Base-by-base conservation (phyloP, 2,113 vertebrate species). In the Dermatemys mawii region DNA sequence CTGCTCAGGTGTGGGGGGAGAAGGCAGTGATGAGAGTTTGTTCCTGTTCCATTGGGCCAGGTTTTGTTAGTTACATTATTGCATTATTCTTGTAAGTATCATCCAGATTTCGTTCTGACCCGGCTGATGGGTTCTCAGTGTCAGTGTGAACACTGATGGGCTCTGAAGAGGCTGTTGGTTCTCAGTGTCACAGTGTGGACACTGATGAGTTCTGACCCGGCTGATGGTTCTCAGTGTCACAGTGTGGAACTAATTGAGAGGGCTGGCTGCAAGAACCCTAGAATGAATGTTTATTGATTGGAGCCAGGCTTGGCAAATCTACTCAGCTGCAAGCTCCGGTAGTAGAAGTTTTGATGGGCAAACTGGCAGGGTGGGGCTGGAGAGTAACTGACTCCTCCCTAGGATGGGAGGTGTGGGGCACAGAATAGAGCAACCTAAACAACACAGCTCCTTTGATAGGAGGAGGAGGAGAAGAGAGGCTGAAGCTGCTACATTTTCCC, bases 21-120 rank as follows among this genome's bases (percentile, higher is more conserved):
- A 50, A 91, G 41, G 41, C 41, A 76, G 73, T 13, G 44, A 27
- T 16, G 73, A 27, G 38, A 27, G 41, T 29, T 76, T 29, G 41
- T 49, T 83, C 14, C 32, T 82, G 53, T 84, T 88, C 19, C 0
- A 0, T 81, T 76, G 78, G 1, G 0, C 29, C 3, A 1, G 79
- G 24, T 76, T 83, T 85, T 78, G 13, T 35, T 80, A 12, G 6
- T 85, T 32, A 78, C 21, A 11, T 87, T 84, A 21, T 9, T 75
- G 26, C 26, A 5, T 79, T 75, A 19, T 35, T 46, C 41, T 26
- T 24, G 41, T 41, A 41, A 22, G 41, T 24, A 26, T 27, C 70
- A 75, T 44, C 41, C 70, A 26, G 41, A 22, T 26, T 5, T 75
- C 70, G 13, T 38, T 38, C n/a, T 75, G 70, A 12, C 5, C 38